These are phyloP conservation scores for Cistogaster globosa DNA, from an alignment of 2,888 invertebrate species.

Conservation along the genomic window DNA sequence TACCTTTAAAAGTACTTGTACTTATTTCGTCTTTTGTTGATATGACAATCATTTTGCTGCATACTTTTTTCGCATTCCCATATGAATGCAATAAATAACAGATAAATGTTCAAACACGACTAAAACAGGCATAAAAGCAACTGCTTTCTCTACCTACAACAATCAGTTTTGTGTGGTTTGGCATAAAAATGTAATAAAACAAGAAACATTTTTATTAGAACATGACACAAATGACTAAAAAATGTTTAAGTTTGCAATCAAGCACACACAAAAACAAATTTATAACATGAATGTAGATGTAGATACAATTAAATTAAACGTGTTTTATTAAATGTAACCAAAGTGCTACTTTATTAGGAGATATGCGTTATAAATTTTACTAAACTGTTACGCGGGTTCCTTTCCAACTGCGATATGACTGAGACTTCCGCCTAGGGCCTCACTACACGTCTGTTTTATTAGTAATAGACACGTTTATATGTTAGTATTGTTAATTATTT, in stretches of 20 bases:
- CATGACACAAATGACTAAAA: constrained; percentile 59
- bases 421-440: too few species aligned
- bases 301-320: constrained; percentile 16
- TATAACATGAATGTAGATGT: too few species aligned
- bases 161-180: constrained; percentile 60
- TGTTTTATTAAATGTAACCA: constrained; percentile 72
- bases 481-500: too few species aligned
- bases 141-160: too few species aligned
- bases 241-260: background rate
- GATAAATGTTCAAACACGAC: constrained; percentile 57
- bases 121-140: constrained; percentile 5
- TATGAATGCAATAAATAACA: constrained; percentile 67
- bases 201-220: constrained; percentile 72
- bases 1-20: too few species aligned
- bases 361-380: background rate
- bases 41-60: constrained; percentile 29
- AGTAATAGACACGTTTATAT: too few species aligned
- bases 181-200: constrained; percentile 80
- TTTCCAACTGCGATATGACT: too few species aligned
- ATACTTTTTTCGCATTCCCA: constrained; percentile 42
- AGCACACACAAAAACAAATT: too few species aligned
- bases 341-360: constrained; percentile 61
- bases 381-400: too few species aligned
- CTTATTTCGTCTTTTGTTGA: constrained; percentile 47
- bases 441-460: too few species aligned